A percentile compares a stretch with the other conserved stretches of the same genome.
Conservation (phyloP, 2,797 vertebrate genomes). For the Coluber constrictor region DNA sequence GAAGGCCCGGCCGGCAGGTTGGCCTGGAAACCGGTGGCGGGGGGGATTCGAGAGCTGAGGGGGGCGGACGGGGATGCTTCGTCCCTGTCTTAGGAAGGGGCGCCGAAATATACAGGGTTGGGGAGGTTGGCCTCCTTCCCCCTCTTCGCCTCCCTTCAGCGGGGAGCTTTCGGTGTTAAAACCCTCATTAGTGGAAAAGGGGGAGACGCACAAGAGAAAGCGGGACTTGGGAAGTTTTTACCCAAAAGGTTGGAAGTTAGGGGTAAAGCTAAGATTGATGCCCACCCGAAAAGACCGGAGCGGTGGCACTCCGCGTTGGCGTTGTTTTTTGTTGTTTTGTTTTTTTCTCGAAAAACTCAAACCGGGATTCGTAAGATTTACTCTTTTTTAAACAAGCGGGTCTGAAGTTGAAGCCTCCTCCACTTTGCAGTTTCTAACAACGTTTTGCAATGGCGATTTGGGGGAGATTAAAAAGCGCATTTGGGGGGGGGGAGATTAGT, state of each 20-base stretch:
- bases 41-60: not conserved
- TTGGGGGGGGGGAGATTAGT: not conserved
- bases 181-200: not conserved
- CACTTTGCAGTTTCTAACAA: not conserved
- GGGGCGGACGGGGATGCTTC: not conserved
- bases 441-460: not conserved
- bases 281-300: not conserved
- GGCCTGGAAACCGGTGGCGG: not conserved
- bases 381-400: not conserved
- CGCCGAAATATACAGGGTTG: not conserved
- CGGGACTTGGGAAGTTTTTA: not conserved
- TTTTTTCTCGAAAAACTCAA: not conserved
- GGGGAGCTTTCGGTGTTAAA: not conserved
- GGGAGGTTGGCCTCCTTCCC: not conserved
- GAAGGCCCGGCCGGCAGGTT: slow-evolving; percentile 1
- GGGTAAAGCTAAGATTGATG: not conserved
- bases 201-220: not conserved
- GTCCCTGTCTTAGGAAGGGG: not conserved
- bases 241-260: not conserved
- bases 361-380: not conserved
- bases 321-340: not conserved
- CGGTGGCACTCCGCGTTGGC: not conserved
- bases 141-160: not conserved
- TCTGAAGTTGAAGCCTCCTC: not conserved
- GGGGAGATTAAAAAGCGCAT: not conserved